Evolutionary conservation across 1,140 invertebrate genomes (phyloP), one percentile per base, ranked within the genome.

Genomic region (Ectropis grisescens): DNA sequence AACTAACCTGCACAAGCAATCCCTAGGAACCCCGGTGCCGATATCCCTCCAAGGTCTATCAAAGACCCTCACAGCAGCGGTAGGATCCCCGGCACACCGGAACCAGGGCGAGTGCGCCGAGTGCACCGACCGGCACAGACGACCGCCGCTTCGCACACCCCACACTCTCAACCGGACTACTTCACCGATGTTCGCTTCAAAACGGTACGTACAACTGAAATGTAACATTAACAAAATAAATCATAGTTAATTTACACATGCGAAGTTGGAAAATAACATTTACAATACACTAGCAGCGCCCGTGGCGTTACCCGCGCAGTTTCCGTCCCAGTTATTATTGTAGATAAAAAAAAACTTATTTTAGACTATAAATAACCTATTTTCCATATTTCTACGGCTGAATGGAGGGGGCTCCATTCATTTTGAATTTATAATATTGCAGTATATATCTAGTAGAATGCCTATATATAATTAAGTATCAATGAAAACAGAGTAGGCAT

Each of bases 201-300:
- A 95, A 16, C 91, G 89, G 70, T 94, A 95, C 12, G 91, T 85
- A 67, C 93, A 96, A 68, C 90, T 92, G 82, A 31, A 85, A 84
- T 56, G 43, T 22, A 22, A n/a, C n/a, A n/a, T n/a, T n/a, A 11
- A 25, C 32, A 25, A 25, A 26, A 27, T 12, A 24, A 15, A 29
- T 27, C 13, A n/a, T n/a, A n/a, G n/a, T n/a, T n/a, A n/a, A n/a
- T n/a, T n/a, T n/a, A n/a, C n/a, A n/a, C n/a, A n/a, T n/a, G n/a
- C n/a, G n/a, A n/a, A n/a, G n/a, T n/a, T n/a, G n/a, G n/a, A n/a
- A n/a, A n/a, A n/a, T n/a, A n/a, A n/a, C n/a, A n/a, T n/a, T n/a
- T n/a, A n/a, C n/a, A n/a, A n/a, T n/a, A n/a, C n/a, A n/a, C n/a
- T n/a, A n/a, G n/a, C n/a, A n/a, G n/a, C n/a, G n/a, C n/a, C n/a